A percentile compares a stretch with the other conserved stretches of the same genome.
phyloP scores from a whole-genome alignment of 2,888 invertebrate genomes.

The Trichogramma dendrolimi region DNA sequence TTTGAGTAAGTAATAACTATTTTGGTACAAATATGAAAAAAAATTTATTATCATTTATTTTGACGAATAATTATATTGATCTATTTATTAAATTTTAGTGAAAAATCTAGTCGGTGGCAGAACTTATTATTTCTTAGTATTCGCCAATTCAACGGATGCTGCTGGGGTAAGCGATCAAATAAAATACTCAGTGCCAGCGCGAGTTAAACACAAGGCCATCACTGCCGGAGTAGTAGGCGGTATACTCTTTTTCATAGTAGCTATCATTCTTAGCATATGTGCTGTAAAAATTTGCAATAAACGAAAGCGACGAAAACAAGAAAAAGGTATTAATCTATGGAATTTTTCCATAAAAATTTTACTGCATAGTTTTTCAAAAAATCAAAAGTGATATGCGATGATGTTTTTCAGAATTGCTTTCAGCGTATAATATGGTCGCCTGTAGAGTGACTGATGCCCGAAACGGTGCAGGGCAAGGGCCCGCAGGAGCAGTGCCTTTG shows the following conservation, averaged over 20 bases:
- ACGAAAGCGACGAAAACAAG: slow-evolving; percentile 92
- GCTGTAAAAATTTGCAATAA: slow-evolving; percentile 98
- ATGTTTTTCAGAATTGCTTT: slow-evolving; percentile 58
- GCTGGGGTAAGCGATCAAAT: slow-evolving; percentile 85
- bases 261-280: slow-evolving; percentile 94
- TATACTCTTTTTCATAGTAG: slow-evolving; percentile 94
- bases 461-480: slow-evolving; percentile 71
- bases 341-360: slow-evolving; percentile 1
- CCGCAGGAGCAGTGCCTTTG: slow-evolving; percentile 92
- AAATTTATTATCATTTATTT: neutral
- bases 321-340: slow-evolving; percentile 72
- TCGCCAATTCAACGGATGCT: slow-evolving; percentile 76
- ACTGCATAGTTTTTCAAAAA: neutral
- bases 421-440: slow-evolving; percentile 98
- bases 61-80: neutral
- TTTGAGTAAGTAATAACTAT: slow-evolving; percentile 59
- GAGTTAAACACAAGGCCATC: slow-evolving; percentile 91
- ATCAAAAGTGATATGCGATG: neutral
- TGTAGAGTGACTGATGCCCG: slow-evolving; percentile 91
- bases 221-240: slow-evolving; percentile 96
- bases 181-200: slow-evolving; percentile 82
- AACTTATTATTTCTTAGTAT: slow-evolving; percentile 87
- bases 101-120: slow-evolving; percentile 88
- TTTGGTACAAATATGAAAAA: neutral
- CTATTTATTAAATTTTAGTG: slow-evolving; percentile 58